phyloP scores from a whole-genome alignment of 1,140 invertebrate species.

The Drosophila trapezifrons region DNA sequence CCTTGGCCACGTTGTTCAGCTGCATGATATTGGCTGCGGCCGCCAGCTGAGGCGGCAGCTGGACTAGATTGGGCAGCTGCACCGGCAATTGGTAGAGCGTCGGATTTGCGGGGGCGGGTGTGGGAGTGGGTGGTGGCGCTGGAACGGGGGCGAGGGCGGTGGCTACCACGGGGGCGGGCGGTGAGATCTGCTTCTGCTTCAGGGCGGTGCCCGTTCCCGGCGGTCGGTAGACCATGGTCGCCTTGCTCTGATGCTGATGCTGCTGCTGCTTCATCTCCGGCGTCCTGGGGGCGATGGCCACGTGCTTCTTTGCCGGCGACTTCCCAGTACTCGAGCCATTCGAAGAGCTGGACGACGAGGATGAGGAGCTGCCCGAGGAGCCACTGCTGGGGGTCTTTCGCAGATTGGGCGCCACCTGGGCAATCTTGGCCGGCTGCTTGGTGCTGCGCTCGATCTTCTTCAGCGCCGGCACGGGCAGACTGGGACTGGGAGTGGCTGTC shows the following conservation, averaged over 20 bases:
- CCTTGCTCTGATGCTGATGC: slow-evolving; percentile 66
- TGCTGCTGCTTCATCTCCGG: slow-evolving; percentile 82
- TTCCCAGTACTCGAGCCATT: slow-evolving; percentile 57
- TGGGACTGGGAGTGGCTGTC: slow-evolving; percentile 15
- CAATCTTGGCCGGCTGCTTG: slow-evolving; percentile 82
- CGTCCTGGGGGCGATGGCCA: slow-evolving; percentile 81
- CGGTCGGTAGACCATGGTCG: slow-evolving; percentile 38
- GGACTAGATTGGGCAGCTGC: slow-evolving; percentile 82
- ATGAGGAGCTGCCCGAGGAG: slow-evolving; percentile 35
- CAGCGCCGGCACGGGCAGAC: slow-evolving; percentile 69
- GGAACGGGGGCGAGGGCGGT: slow-evolving; percentile 24
- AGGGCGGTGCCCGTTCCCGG: slow-evolving; percentile 21
- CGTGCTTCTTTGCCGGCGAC: slow-evolving; percentile 83
- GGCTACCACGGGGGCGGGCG: slow-evolving; percentile 30
- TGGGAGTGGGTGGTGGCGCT: slow-evolving; percentile 28
- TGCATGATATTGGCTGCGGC: slow-evolving; percentile 81
- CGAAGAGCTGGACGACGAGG: slow-evolving; percentile 27
- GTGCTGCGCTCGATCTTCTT: slow-evolving; percentile 82
- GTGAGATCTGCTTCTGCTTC: slow-evolving; percentile 60
- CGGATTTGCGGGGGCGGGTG: slow-evolving; percentile 46
- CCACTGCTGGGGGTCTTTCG: slow-evolving; percentile 76
- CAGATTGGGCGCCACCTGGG: slow-evolving; percentile 82
- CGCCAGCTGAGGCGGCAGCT: slow-evolving; percentile 79
- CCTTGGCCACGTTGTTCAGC: slow-evolving; percentile 73
- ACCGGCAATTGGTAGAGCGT: slow-evolving; percentile 81